Evolutionary conservation across 2,113 vertebrate species (phyloP).

Genomic region (Malurus melanocephalus): DNA sequence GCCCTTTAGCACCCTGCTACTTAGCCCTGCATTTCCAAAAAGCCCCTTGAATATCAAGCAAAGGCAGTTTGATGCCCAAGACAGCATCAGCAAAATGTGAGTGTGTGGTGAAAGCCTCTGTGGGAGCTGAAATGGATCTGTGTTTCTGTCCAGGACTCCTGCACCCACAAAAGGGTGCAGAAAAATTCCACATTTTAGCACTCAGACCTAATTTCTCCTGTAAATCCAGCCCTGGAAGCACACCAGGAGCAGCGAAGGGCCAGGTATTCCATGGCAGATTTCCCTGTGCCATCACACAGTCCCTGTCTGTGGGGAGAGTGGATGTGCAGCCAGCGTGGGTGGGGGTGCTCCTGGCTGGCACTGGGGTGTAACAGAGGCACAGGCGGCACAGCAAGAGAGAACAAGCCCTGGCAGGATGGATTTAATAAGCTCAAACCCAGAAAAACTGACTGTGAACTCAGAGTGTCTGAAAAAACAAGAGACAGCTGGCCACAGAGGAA

Average conservation of each 20-base stretch:
- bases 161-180: background rate
- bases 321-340: background rate
- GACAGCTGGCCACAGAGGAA: background rate
- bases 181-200: background rate
- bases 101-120: rapidly evolving
- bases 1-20: background rate
- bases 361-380: background rate
- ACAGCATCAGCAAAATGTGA: background rate
- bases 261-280: background rate
- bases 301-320: background rate
- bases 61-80: background rate
- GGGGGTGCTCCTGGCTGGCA: background rate
- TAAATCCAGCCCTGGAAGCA: background rate
- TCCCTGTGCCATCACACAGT: rapidly evolving
- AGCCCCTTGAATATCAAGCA: background rate
- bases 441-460: rapidly evolving
- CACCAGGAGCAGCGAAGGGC: background rate
- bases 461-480: background rate
- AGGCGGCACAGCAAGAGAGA: background rate
- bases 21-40: background rate
- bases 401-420: background rate
- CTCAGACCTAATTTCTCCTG: background rate
- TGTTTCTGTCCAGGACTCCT: background rate
- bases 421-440: background rate
- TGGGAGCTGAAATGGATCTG: rapidly evolving